A percentile compares a stretch with the other conserved stretches of the same genome.
phyloP scores from a whole-genome alignment of 2,797 vertebrate species.

The Dipus sagitta region DNA sequence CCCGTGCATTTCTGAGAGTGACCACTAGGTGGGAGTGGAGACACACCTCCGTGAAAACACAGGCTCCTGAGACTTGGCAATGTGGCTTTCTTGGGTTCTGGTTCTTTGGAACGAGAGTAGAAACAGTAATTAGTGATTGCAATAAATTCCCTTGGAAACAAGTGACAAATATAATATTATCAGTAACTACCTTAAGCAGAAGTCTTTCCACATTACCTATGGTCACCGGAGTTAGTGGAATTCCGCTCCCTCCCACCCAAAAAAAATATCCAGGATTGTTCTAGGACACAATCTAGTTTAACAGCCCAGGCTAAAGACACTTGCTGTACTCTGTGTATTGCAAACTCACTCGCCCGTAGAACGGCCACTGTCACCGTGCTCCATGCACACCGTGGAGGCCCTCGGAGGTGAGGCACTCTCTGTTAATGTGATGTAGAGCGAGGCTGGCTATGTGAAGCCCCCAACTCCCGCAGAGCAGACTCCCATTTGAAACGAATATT shows the following conservation, averaged over 20 bases:
- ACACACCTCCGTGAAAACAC: slow-evolving; percentile 10
- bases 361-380: background rate
- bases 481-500: background rate
- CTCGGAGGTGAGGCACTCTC: background rate
- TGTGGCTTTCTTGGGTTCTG: background rate
- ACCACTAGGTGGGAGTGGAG: slow-evolving; percentile 70
- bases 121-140: background rate
- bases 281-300: background rate
- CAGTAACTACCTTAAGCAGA: slow-evolving; percentile 2
- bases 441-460: background rate
- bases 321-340: background rate
- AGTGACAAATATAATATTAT: background rate
- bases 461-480: background rate
- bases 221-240: background rate
- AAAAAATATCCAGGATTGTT: background rate
- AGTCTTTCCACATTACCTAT: background rate
- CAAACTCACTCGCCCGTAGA: background rate
- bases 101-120: background rate
- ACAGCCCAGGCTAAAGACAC: background rate
- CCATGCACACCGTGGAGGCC: background rate
- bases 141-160: background rate
- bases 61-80: background rate
- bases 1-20: background rate
- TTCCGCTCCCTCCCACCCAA: too few species aligned
- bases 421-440: background rate